These are phyloP conservation scores for Vulpes ferrilata DNA, from an alignment of 2,113 vertebrate species.

Conservation along the genomic window DNA sequence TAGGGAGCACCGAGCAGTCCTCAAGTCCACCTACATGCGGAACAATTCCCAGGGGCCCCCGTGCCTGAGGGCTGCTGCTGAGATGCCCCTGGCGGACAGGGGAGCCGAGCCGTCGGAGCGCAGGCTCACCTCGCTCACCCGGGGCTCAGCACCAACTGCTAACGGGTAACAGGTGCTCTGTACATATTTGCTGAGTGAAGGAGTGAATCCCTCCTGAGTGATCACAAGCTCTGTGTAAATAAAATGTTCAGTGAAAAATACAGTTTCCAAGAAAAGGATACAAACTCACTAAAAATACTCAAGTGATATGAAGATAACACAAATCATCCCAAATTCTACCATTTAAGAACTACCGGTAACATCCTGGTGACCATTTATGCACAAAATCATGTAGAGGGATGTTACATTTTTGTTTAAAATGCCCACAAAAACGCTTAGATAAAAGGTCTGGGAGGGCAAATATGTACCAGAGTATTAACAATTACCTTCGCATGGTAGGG, in stretches of 20 bases:
- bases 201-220: not conserved
- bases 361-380: not conserved
- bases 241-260: not conserved
- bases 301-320: not conserved
- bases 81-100: not conserved
- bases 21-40: not conserved
- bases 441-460: not conserved
- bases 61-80: not conserved
- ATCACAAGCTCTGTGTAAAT: not conserved
- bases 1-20: not conserved
- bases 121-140: too few species aligned
- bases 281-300: not conserved
- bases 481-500: not conserved
- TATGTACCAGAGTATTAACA: not conserved
- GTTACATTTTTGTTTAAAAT: not conserved
- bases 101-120: not conserved
- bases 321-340: not conserved
- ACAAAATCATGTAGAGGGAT: not conserved
- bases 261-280: not conserved
- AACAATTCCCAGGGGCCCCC: too few species aligned
- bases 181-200: not conserved
- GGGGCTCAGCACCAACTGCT: accelerated
- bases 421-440: not conserved
- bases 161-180: not conserved
- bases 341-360: not conserved